A percentile compares a stretch with the other conserved stretches of the same genome.
These are phyloP conservation scores for Melipona quadrifasciata DNA, from an alignment of 1,140 invertebrate genomes.

Conservation along the genomic window DNA sequence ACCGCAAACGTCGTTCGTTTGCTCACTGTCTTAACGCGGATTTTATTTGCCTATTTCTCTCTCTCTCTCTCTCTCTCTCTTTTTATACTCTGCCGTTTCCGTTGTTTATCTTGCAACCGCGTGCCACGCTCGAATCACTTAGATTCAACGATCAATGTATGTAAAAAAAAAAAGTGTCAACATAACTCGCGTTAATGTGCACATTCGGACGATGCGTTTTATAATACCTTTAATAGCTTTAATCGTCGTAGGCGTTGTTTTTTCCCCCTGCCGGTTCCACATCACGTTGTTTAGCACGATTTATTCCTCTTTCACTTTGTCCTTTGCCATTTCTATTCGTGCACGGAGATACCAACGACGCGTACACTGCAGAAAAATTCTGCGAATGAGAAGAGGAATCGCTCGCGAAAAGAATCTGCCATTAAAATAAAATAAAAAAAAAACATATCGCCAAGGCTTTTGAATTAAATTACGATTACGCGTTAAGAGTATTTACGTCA, in stretches of 20 bases:
- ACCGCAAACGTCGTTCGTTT: slow-evolving; percentile 11
- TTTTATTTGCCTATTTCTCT: slow-evolving; percentile 2
- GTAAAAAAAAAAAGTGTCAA: no score
- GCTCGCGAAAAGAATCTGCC: no score
- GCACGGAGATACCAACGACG: no score
- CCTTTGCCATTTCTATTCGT: not conserved
- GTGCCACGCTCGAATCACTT: not conserved
- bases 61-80: no score
- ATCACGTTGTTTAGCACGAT: not conserved
- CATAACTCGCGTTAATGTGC: not conserved
- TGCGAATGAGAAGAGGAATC: not conserved
- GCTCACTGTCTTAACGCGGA: slow-evolving; percentile 4
- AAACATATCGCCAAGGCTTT: not conserved
- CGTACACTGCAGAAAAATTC: not conserved
- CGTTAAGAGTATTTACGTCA: no score
- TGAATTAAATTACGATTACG: no score
- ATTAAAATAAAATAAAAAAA: not conserved
- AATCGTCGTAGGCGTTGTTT: not conserved
- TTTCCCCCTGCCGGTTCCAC: not conserved
- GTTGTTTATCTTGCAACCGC: not conserved
- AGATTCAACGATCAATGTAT: not conserved
- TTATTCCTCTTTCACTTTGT: not conserved
- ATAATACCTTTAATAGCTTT: no score
- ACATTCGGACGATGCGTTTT: not conserved
- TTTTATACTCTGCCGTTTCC: not conserved